Base-by-base conservation (phyloP, 2,113 vertebrate species). In the Sinocyclocheilus anshuiensis region DNA sequence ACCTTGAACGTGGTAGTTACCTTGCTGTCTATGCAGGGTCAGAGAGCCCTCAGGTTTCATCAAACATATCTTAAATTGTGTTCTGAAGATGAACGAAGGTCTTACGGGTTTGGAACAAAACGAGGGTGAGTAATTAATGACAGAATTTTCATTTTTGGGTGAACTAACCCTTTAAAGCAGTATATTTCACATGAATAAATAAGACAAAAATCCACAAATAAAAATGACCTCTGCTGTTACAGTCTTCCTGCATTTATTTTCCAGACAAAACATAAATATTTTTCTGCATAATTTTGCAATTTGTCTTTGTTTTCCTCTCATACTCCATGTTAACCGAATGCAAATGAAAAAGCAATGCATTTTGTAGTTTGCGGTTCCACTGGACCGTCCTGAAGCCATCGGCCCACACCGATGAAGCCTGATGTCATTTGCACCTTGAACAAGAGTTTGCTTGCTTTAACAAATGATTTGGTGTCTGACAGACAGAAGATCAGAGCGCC, bases 251-350 rank as follows among this genome's bases (percentile, higher is more conserved):
- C 72, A 75, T 75, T 75, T 7, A 45, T 42, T 11, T 75, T 24
- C 39, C 39, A 45, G 39, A 45, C 72, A 45, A 22, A 22, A 74
- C 39, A 45, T 45, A 24, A 24, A 45, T n/a, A 7, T 75, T 6
- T 42, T n/a, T 74, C 71, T 74, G 71, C 71, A 45, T 74, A 74
- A n/a, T 74, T 74, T 45, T 45, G 11, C 71, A n/a, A 74, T 74
- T 74, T 45, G 22, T 74, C 71, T 45, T 22, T 72, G 29, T 39
- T 72, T 72, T 45, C 22, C 39, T 11, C 71, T 74, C 22, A 3
- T 45, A 45, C 20, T 72, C 36, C 18, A 12, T 42, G 18, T 39
- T 22, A 4, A 26, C n/a, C 61, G 11, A 26, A 65, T 26, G 61
- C 4, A 65, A 63, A 57, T 57, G 16, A 57, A 59, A 59, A 59